A percentile compares a stretch with the other conserved stretches of the same genome.
Conservation (phyloP, 2,888 invertebrate species). For the Trichogramma dendrolimi region DNA sequence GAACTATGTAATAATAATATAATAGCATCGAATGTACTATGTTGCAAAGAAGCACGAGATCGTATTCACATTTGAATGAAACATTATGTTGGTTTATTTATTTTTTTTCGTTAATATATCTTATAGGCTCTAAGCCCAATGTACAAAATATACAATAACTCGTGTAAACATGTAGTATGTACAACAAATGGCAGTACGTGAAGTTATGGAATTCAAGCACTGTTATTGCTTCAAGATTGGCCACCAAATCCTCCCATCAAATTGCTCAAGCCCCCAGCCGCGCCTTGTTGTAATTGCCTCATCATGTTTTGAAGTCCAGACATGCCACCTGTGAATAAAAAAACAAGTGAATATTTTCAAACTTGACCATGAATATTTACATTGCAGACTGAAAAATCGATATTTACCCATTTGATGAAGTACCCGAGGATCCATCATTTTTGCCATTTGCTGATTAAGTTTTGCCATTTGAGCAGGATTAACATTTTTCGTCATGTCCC, state of each 20-base stretch:
- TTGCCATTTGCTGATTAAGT: conserved; percentile 98
- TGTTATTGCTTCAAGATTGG: conserved; percentile 47
- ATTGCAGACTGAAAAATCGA: background rate
- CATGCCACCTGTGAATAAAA: conserved; percentile 76
- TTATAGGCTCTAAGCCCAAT: too few species aligned
- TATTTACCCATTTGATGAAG: conserved; percentile 81
- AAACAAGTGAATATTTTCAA: background rate
- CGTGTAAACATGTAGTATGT: too few species aligned
- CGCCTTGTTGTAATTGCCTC: conserved; percentile 78
- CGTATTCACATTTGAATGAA: too few species aligned
- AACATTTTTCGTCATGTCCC: conserved; percentile 98
- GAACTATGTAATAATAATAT: too few species aligned
- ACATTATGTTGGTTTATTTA: too few species aligned
- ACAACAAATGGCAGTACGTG: too few species aligned
- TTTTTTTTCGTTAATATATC: too few species aligned
- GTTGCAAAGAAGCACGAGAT: too few species aligned
- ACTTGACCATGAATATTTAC: background rate
- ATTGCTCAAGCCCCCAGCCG: conserved; percentile 58
- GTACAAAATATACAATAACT: too few species aligned
- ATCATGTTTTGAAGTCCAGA: conserved; percentile 96
- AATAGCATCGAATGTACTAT: too few species aligned
- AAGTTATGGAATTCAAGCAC: background rate
- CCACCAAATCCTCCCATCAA: conserved; percentile 60
- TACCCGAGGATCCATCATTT: conserved; percentile 99
- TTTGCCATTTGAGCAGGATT: conserved; percentile 98